These are phyloP conservation scores for Anser brachyrhynchus DNA, from an alignment of 2,113 vertebrate genomes.

Conservation along the genomic window DNA sequence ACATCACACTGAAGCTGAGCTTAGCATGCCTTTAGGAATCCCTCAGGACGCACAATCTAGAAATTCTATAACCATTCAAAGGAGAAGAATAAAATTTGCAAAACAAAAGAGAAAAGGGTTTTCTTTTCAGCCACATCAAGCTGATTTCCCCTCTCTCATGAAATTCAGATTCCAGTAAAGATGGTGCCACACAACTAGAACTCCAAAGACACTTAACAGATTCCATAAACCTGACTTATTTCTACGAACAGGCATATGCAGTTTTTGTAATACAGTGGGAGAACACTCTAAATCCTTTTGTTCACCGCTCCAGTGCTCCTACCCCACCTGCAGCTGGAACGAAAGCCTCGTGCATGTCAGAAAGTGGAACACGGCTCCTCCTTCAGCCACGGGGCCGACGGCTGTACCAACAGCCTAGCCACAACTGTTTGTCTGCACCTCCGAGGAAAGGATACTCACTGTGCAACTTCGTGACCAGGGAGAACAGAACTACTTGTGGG, in stretches of 20 bases:
- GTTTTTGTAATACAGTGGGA: too few relatives aligned
- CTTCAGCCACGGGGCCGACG: neutral
- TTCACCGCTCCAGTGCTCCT: neutral
- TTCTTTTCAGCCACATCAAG: neutral
- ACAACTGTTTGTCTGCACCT: neutral
- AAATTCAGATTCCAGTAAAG: neutral
- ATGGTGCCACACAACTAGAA: neutral
- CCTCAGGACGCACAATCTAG: neutral
- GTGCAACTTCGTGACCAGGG: neutral
- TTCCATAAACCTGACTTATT: neutral
- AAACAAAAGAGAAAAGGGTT: neutral
- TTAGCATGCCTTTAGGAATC: neutral
- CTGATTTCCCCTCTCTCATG: neutral
- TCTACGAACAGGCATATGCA: neutral
- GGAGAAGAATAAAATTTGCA: neutral
- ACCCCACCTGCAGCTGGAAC: neutral
- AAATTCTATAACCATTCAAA: neutral
- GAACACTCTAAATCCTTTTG: neutral
- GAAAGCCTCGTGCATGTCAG: neutral
- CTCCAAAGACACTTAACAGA: neutral
- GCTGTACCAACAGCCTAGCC: neutral
- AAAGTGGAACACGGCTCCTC: neutral
- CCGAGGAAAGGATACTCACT: neutral
- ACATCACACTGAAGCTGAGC: neutral
- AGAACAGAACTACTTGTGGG: neutral